Evolutionary conservation across 2,797 vertebrate species (phyloP).

Genomic region (Tamandua tetradactyla): DNA sequence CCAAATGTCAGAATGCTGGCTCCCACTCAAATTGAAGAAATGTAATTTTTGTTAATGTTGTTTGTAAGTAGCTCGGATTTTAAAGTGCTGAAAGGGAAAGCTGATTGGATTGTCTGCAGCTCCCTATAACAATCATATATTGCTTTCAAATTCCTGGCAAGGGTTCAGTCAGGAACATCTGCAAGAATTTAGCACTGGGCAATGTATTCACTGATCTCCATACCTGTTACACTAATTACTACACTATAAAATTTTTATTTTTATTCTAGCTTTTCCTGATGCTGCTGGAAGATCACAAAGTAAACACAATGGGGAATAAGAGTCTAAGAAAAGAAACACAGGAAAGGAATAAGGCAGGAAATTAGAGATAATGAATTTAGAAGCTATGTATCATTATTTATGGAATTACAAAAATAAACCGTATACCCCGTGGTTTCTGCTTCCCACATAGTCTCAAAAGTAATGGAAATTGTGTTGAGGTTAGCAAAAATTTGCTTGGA

Average conservation of each 20-base stretch:
- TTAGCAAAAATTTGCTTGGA: not conserved
- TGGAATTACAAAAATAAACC: not conserved
- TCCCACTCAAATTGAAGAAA: not conserved
- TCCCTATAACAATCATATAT: slow-evolving; percentile 24
- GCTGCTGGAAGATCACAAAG: slow-evolving; percentile 38
- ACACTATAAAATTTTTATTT: slow-evolving; percentile 73
- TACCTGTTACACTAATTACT: slow-evolving; percentile 78
- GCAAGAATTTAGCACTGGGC: slow-evolving; percentile 73
- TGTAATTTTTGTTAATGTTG: slow-evolving; percentile 38
- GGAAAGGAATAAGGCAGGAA: slow-evolving; percentile 25
- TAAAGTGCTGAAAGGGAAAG: slow-evolving; percentile 21
- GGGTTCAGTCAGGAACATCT: slow-evolving; percentile 72
- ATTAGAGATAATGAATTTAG: slow-evolving; percentile 32
- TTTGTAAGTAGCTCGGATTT: slow-evolving; percentile 39
- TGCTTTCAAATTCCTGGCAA: slow-evolving; percentile 69
- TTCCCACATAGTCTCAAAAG: not conserved
- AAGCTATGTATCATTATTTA: not conserved
- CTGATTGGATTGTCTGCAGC: slow-evolving; percentile 56
- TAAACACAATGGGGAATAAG: slow-evolving; percentile 42
- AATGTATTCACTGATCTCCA: slow-evolving; percentile 60
- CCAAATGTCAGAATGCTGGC: not conserved
- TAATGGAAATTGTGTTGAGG: not conserved
- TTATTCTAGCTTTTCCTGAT: slow-evolving; percentile 50
- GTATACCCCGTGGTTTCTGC: not conserved
- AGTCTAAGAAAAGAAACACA: slow-evolving; percentile 50